phyloP scores from a whole-genome alignment of 2,888 invertebrate genomes.

The Labia minor region DNA sequence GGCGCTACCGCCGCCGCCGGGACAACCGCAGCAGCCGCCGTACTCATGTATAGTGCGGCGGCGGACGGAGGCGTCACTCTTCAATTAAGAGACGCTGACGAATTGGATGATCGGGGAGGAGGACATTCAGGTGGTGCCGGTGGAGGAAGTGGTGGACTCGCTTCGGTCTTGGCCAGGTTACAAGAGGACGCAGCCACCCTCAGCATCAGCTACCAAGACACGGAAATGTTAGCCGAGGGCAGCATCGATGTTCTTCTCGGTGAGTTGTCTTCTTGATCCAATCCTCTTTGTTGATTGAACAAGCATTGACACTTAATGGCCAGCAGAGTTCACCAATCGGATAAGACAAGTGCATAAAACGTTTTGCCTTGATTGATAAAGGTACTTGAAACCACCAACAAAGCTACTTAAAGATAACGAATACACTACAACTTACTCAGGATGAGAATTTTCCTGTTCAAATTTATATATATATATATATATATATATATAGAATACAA shows the following conservation, averaged over 20 bases:
- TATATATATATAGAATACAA: too few species aligned
- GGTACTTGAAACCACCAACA: too few species aligned
- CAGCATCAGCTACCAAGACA: slow-evolving; percentile 63
- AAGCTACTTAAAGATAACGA: too few species aligned
- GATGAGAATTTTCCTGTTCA: too few species aligned
- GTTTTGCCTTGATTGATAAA: too few species aligned
- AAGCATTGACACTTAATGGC: too few species aligned
- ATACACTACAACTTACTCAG: too few species aligned
- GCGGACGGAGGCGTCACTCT: slow-evolving; percentile 51
- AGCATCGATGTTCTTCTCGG: slow-evolving; percentile 43
- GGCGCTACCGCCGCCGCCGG: slow-evolving; percentile 18
- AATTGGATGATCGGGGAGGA: slow-evolving; percentile 31
- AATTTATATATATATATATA: too few species aligned
- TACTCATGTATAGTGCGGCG: slow-evolving; percentile 58
- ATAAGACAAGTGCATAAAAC: too few species aligned
- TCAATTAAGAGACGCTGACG: slow-evolving; percentile 50
- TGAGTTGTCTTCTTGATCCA: slow-evolving; percentile 14
- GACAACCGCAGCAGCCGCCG: slow-evolving; percentile 34
- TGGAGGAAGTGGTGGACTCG: slow-evolving; percentile 34
- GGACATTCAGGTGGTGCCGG: neutral
- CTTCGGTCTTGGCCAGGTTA: slow-evolving; percentile 38
- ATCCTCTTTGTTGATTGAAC: too few species aligned
- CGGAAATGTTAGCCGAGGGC: slow-evolving; percentile 57
- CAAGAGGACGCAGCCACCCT: slow-evolving; percentile 54
- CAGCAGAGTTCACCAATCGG: too few species aligned